Evolutionary conservation across 64 coral and sea anemone species (phyloP), one percentile per base, ranked within the genome.

Genomic region (Montipora foliosa): DNA sequence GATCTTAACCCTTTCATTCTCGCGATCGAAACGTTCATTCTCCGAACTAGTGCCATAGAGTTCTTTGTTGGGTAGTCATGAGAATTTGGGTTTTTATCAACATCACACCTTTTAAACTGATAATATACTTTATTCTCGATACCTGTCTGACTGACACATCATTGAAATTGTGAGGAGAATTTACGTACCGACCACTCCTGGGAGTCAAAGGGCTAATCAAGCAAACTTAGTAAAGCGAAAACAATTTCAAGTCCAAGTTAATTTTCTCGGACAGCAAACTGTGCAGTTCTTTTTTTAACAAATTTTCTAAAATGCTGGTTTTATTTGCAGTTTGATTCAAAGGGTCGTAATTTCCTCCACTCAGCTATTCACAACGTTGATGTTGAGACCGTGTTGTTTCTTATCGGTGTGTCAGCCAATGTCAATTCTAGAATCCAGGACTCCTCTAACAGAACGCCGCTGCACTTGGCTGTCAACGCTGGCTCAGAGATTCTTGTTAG

Each of bases 401-500:
- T 99, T 3, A 90, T 99, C 4, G 95, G 92, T n/a, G 98, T 99
- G 49, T 92, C 80, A 16, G 98, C 60, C 2, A 70, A 99, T 87
- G 90, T 99, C 21, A 96, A 99, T 50, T 96, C 92, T 21, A 90
- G 82, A 60, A 80, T 99, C 29, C 98, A 99, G 77, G 98, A 99
- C 79, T 94, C 95, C 17, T 94, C 92, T 76, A 79, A 91, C 67
- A 88, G 86, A 22, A 96, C 98, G 5, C 95, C 98, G 17, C 89
- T 99, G 44, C 98, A 99, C 11, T 95, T 99, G 2, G 98, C 95
- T 22, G 95, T 99, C 2, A 91, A 74, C 24, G 89, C 83, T 15
- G 95, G 98, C 20, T 94, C 95, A 49, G 98, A 99, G 82, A 99
- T 96, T 45, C 92, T 94, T 74, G 98, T 99, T 16, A 94, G 98